phyloP scores from a whole-genome alignment of 2,797 vertebrate species.

The Merluccius polli region DNA sequence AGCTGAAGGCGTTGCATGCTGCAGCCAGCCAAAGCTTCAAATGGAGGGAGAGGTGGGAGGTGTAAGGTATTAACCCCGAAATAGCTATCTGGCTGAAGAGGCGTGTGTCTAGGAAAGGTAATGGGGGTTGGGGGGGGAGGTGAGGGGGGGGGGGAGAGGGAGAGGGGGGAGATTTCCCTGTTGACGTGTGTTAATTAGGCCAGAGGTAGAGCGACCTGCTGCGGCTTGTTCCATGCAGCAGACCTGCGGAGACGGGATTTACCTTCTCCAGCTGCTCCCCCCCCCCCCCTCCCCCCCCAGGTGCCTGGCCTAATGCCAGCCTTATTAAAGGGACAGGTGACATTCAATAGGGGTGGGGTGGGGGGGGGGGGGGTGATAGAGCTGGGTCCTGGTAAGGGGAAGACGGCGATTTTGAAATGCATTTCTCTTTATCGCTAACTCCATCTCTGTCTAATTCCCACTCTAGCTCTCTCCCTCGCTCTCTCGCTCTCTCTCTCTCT shows the following conservation, averaged over 20 bases:
- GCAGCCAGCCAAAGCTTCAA: slow-evolving; percentile 53
- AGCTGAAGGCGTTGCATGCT: slow-evolving; percentile 40
- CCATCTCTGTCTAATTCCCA: neutral
- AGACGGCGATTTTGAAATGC: neutral
- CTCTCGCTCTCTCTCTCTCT: slow-evolving; percentile 8
- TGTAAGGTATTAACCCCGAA: slow-evolving; percentile 65
- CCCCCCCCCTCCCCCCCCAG: slow-evolving; percentile 43
- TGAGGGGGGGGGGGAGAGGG: slow-evolving; percentile 19
- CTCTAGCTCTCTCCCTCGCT: neutral
- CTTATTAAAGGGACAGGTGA: slow-evolving; percentile 57
- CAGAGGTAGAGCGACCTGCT: slow-evolving; percentile 64
- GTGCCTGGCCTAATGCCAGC: slow-evolving; percentile 32
- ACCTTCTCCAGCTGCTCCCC: slow-evolving; percentile 69
- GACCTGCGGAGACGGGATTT: slow-evolving; percentile 72
- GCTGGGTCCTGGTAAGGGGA: neutral
- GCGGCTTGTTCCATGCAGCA: slow-evolving; percentile 65
- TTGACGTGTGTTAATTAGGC: slow-evolving; percentile 70
- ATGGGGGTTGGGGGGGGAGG: slow-evolving; percentile 17
- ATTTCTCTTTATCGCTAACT: slow-evolving; percentile 3
- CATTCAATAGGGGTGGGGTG: neutral
- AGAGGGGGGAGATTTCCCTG: slow-evolving; percentile 55
- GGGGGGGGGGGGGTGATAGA: neutral
- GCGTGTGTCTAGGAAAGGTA: slow-evolving; percentile 16
- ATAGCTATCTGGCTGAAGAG: neutral
- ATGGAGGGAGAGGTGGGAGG: slow-evolving; percentile 25